These are phyloP conservation scores for Petromus typicus DNA, from an alignment of 2,113 vertebrate genomes.

Conservation along the genomic window DNA sequence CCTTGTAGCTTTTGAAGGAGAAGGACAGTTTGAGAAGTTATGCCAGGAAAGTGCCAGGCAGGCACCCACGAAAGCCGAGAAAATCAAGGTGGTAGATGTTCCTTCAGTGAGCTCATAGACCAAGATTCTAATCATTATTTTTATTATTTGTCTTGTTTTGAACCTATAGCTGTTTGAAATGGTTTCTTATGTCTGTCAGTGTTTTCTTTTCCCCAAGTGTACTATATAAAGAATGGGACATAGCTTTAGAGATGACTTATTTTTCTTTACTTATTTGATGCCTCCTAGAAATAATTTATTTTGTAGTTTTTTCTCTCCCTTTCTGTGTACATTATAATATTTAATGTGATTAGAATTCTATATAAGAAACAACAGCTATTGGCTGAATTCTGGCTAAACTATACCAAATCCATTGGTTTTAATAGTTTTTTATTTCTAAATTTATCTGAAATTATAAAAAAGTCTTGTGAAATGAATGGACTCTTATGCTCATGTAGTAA, in stretches of 20 bases:
- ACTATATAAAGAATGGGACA: accelerated
- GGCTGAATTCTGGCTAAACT: slow-evolving; percentile 1
- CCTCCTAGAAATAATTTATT: background rate
- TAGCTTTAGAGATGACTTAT: background rate
- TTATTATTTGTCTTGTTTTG: background rate
- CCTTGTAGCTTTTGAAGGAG: slow-evolving; percentile 93
- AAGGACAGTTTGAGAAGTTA: slow-evolving; percentile 93
- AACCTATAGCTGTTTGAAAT: background rate
- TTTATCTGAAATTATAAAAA: background rate
- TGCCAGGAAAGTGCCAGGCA: slow-evolving; percentile 92
- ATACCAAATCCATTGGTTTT: background rate
- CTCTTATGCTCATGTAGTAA: background rate
- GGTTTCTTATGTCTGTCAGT: background rate
- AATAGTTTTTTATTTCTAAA: slow-evolving; percentile 24
- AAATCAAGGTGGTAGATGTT: slow-evolving; percentile 90
- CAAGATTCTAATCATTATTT: background rate
- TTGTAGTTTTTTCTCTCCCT: background rate
- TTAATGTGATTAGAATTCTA: background rate
- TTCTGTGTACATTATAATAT: background rate
- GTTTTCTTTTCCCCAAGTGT: background rate
- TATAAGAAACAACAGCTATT: slow-evolving; percentile 7
- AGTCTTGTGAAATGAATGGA: background rate
- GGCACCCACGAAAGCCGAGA: slow-evolving; percentile 87
- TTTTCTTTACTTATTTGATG: background rate
- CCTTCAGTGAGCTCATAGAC: background rate